Conservation (phyloP, 2,113 vertebrate species). For the Cavia aperea region DNA sequence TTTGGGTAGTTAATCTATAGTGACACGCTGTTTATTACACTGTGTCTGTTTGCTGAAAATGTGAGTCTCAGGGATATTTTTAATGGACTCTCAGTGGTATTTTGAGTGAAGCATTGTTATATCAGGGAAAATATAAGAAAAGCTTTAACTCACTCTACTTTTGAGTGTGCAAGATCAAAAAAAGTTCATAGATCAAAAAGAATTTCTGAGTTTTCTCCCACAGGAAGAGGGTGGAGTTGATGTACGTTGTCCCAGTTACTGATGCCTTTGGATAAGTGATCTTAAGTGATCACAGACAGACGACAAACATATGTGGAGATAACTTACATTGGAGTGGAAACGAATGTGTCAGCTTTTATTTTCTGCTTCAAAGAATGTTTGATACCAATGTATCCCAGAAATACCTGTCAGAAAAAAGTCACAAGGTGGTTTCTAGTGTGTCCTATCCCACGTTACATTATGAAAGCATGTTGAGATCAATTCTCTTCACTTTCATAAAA, state of each 20-base stretch:
- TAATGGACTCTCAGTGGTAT: background rate
- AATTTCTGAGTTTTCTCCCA: background rate
- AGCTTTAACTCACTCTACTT: background rate
- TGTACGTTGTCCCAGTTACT: background rate
- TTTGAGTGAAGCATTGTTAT: background rate
- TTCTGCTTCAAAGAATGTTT: constrained; percentile 22
- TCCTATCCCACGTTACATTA: background rate
- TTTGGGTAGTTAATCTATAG: background rate
- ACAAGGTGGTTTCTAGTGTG: background rate
- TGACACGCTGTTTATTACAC: background rate
- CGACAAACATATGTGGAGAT: background rate
- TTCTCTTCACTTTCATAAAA: background rate
- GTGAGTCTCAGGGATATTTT: background rate
- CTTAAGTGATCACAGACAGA: background rate
- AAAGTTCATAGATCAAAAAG: background rate
- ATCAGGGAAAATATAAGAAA: background rate
- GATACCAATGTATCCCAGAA: background rate
- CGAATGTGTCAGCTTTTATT: background rate
- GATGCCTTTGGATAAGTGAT: background rate
- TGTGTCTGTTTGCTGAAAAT: background rate
- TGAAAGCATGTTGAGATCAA: constrained; percentile 14
- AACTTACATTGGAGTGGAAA: background rate
- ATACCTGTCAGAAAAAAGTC: background rate
- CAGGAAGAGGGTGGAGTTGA: accelerated
- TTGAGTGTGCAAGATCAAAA: background rate